Percentiles rank a stretch among this genome's conserved stretches.
phyloP scores from a whole-genome alignment of 2,797 vertebrate species.

The Eidolon dupreanum region DNA sequence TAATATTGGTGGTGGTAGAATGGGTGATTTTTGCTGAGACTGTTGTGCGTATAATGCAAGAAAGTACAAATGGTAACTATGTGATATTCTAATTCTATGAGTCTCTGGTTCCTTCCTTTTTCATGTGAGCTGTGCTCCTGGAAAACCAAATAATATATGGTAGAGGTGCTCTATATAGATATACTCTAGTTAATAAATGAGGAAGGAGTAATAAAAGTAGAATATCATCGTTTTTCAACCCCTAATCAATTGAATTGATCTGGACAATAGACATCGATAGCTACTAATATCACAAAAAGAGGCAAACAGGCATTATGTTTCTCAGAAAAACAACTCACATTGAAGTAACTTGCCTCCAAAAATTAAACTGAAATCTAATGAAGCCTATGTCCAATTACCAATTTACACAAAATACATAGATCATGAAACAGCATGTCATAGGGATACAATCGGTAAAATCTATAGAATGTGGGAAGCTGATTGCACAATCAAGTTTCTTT shows the following conservation, averaged over 20 bases:
- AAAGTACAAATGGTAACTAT: not conserved
- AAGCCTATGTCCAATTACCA: not conserved
- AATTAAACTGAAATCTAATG: not conserved
- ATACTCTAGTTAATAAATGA: not conserved
- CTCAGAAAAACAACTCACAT: not conserved
- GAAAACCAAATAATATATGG: not conserved
- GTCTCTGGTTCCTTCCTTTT: not conserved
- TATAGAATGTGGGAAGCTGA: not conserved
- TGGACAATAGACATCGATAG: not conserved
- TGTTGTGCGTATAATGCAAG: not conserved
- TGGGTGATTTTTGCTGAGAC: conserved; percentile 3
- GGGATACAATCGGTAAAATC: not conserved
- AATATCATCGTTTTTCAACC: not conserved
- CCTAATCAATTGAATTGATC: not conserved
- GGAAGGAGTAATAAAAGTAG: not conserved
- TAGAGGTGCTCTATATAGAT: not conserved
- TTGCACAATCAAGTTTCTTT: not conserved
- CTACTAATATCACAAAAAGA: not conserved
- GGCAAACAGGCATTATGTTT: not conserved
- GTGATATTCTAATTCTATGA: not conserved
- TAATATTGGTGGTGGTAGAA: not conserved
- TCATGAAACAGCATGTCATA: not conserved
- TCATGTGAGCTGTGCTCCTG: not conserved
- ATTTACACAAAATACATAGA: not conserved
- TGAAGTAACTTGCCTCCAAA: not conserved